Evolutionary conservation across 2,113 vertebrate genomes (phyloP), one percentile per base, ranked within the genome.

Genomic region (Theropithecus gelada): DNA sequence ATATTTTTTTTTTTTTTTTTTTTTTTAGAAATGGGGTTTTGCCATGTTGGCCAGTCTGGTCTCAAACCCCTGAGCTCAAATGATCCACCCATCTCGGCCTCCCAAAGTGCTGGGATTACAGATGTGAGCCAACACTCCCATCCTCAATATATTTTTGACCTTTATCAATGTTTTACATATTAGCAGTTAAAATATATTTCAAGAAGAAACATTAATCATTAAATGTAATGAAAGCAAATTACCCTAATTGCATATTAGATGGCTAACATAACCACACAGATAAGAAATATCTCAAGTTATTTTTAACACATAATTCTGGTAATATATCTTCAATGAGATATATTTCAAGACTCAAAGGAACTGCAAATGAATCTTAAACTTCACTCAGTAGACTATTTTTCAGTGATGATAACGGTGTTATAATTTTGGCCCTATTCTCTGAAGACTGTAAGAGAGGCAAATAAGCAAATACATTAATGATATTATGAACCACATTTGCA

Each of bases 361-460:
- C 3, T 61, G 10, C 14, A 35, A 12, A 18, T 55, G 23, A 61
- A 32, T 43, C 11, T 20, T 66, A 8, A 75, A 43, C n/a, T 68
- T 70, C 14, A 18, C 4, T 48, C 5, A 22, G 17, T 4, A 20
- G 5, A 27, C 52, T 73, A 48, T 0, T 64, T 45, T 88, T 73
- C 18, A 90, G 1, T 64, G 38, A 11, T 8, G 13, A 9, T 23
- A 22, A 32, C 35, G 17, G 17, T 3, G 8, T 0, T 13, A 0
- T 25, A 12, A 72, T 30, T 64, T 23, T 59, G 38, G 30, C 4
- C 72, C 9, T 59, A 6, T 25, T 45, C 45, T 73, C 38, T 50
- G 13, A 27, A 35, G 18, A 23, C 23, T 35, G 1, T 59, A 45
- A 68, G 4, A 40, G 20, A 79, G 10, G 30, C 10, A 32, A 75